Conservation (phyloP, 1,140 invertebrate genomes). For the Neodiprion virginianus region DNA sequence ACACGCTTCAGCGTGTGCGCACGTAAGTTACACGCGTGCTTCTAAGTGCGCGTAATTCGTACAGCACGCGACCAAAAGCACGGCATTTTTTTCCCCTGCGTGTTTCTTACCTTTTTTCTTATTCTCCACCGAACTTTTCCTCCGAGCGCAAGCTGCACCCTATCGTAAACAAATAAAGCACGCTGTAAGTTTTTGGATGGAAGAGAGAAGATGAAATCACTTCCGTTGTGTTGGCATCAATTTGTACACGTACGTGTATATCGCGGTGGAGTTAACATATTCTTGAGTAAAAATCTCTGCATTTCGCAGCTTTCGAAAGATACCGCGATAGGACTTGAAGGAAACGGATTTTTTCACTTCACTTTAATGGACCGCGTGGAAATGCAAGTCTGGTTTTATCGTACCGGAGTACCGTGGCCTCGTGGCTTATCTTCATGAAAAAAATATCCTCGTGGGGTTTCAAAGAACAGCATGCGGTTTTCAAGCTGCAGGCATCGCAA, state of each 20-base stretch:
- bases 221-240: not conserved
- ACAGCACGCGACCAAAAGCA: constrained; percentile 23
- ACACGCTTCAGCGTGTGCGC: not conserved
- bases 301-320: not conserved
- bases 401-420: too few relatives aligned
- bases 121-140: not conserved
- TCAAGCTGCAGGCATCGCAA: not conserved
- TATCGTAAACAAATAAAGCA: constrained; percentile 6
- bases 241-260: not conserved
- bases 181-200: not conserved
- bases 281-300: not conserved
- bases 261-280: not conserved
- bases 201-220: not conserved
- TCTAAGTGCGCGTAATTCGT: not conserved
- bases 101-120: not conserved
- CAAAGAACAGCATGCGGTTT: too few relatives aligned
- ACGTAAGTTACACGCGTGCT: not conserved
- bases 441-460: too few relatives aligned
- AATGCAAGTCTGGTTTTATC: too few relatives aligned
- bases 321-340: not conserved
- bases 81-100: not conserved
- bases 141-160: not conserved
- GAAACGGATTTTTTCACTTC: too few relatives aligned
- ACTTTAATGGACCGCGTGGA: too few relatives aligned
- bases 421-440: too few relatives aligned